These are phyloP conservation scores for Aphaenogaster floridana DNA, from an alignment of 1,140 invertebrate genomes.

Conservation along the genomic window DNA sequence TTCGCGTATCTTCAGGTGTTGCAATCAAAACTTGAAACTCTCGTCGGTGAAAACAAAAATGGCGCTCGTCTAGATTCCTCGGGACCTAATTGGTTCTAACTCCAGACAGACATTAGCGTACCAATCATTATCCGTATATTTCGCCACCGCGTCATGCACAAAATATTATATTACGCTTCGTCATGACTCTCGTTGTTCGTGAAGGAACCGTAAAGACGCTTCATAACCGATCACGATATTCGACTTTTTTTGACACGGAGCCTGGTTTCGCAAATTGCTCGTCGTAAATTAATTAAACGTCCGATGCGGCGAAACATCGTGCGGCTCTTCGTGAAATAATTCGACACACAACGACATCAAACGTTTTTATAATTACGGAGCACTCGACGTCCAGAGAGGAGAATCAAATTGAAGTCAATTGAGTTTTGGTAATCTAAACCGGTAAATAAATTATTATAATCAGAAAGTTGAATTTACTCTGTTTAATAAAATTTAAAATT, in stretches of 20 bases:
- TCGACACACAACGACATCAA: background rate
- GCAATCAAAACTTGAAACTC: slow-evolving; percentile 36
- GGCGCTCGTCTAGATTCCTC: slow-evolving; percentile 1
- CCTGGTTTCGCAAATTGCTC: slow-evolving; percentile 29
- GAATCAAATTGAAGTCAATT: background rate
- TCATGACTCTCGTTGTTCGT: slow-evolving; percentile 36
- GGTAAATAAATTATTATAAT: background rate
- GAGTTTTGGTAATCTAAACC: background rate
- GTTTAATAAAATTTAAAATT: background rate
- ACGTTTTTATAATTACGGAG: slow-evolving; percentile 18
- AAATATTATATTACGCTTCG: slow-evolving; percentile 55
- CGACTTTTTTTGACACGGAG: slow-evolving; percentile 25
- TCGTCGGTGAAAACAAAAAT: slow-evolving; percentile 30
- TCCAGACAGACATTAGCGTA: slow-evolving; percentile 48
- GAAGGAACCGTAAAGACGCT: slow-evolving; percentile 22
- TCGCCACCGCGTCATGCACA: slow-evolving; percentile 33
- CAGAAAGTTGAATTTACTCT: background rate
- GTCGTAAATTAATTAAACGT: slow-evolving; percentile 47
- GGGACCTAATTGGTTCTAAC: slow-evolving; percentile 54
- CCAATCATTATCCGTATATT: slow-evolving; percentile 49
- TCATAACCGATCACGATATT: slow-evolving; percentile 53
- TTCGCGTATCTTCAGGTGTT: slow-evolving; percentile 40
- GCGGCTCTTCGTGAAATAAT: background rate
- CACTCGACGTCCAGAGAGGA: background rate
- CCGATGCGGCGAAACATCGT: background rate